Evolutionary conservation across 2,113 vertebrate species (phyloP).

Genomic region (Clarias gariepinus): DNA sequence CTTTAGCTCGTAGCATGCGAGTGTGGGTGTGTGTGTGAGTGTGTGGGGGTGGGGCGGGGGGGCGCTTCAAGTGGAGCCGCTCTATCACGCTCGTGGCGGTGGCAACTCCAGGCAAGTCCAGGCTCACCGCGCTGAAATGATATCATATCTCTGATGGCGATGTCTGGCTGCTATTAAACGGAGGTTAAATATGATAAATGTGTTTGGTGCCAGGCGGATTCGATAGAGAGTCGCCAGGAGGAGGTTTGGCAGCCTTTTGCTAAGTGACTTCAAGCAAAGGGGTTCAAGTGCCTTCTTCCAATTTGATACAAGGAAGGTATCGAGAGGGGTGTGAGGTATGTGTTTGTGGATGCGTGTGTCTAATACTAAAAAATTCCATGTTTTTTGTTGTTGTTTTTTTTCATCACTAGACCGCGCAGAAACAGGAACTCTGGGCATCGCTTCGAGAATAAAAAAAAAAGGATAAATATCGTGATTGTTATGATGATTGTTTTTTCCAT

Average conservation of each 20-base stretch:
- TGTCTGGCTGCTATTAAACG: constrained; percentile 44
- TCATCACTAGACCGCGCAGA: not conserved
- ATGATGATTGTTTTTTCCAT: too few relatives aligned
- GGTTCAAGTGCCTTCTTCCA: constrained; percentile 31
- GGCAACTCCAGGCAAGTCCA: constrained; percentile 37
- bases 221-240: constrained; percentile 15
- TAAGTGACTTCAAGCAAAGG: constrained; percentile 30
- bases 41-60: not conserved
- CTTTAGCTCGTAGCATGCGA: not conserved
- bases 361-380: not conserved
- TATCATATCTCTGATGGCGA: constrained; percentile 41
- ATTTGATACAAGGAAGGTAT: constrained; percentile 13
- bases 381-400: not conserved
- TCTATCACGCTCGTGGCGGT: constrained; percentile 25
- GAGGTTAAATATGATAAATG: constrained; percentile 46
- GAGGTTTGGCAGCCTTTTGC: constrained; percentile 17
- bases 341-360: not conserved
- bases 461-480: too few relatives aligned
- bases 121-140: constrained; percentile 37
- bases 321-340: not conserved
- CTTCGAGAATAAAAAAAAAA: not conserved
- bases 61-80: constrained; percentile 27
- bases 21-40: not conserved
- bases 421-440: not conserved
- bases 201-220: constrained; percentile 23